These are phyloP conservation scores for Aromia moschata DNA, from an alignment of 2,888 invertebrate genomes.

Conservation along the genomic window DNA sequence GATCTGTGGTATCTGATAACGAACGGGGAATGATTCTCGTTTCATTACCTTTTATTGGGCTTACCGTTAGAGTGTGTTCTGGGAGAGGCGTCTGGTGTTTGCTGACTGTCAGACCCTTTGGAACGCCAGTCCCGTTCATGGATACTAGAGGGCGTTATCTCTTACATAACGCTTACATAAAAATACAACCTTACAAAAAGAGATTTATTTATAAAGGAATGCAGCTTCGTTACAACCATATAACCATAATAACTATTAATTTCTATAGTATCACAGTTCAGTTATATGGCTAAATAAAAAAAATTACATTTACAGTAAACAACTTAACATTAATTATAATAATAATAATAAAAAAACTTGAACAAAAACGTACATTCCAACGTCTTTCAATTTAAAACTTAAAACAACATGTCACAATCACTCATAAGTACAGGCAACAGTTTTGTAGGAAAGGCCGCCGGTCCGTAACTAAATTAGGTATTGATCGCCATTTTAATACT, in stretches of 20 bases:
- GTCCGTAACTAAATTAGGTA: too few species aligned
- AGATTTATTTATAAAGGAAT: conserved; percentile 17
- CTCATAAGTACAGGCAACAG: conserved; percentile 1
- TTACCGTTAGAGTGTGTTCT: too few species aligned
- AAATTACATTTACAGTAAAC: conserved; percentile 17
- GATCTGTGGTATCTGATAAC: too few species aligned
- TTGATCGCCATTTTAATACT: too few species aligned
- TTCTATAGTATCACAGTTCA: conserved; percentile 33
- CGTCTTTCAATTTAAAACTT: conserved; percentile 2
- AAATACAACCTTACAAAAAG: conserved; percentile 4
- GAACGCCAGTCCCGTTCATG: too few species aligned
- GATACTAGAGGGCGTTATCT: too few species aligned
- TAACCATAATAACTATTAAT: conserved; percentile 28
- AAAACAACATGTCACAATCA: conserved; percentile 1
- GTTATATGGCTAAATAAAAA: conserved; percentile 32
- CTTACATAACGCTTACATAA: too few species aligned
- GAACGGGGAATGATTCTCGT: too few species aligned
- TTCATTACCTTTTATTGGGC: too few species aligned
- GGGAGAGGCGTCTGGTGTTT: too few species aligned
- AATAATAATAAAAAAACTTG: conserved; percentile 5
- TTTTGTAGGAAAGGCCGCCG: background rate
- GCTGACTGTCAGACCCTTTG: too few species aligned
- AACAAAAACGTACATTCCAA: conserved; percentile 19
- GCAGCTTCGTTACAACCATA: conserved; percentile 29
- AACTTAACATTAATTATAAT: conserved; percentile 14